These are phyloP conservation scores for Procambarus clarkii DNA, from an alignment of 1,140 invertebrate genomes.

Conservation along the genomic window DNA sequence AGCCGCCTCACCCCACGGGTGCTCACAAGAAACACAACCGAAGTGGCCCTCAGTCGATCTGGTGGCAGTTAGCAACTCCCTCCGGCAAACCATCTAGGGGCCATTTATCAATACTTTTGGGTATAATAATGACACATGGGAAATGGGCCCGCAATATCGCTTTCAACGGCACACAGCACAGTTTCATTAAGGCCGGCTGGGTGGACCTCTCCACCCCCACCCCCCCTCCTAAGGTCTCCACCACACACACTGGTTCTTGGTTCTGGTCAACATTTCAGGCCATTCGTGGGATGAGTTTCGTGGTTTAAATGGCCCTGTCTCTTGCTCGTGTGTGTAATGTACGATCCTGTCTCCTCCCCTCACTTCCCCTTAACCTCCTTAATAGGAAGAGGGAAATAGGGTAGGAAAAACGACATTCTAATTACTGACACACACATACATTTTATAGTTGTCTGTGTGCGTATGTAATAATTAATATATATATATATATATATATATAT, in stretches of 20 bases:
- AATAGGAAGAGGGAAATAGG: neutral
- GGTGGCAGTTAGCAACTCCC: constrained; percentile 21
- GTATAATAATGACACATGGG: constrained; percentile 66
- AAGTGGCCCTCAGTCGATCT: neutral
- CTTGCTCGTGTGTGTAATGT: constrained; percentile 39
- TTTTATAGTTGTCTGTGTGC: no score
- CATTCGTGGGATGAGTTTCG: constrained; percentile 49
- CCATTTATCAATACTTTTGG: constrained; percentile 68
- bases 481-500: neutral
- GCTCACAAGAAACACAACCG: neutral
- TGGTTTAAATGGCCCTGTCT: constrained; percentile 52
- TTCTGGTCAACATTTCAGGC: constrained; percentile 22
- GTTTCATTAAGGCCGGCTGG: constrained; percentile 26
- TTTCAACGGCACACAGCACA: constrained; percentile 42
- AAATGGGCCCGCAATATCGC: constrained; percentile 62
- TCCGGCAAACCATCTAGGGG: constrained; percentile 43
- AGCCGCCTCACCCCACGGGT: no score
- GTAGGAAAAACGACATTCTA: neutral
- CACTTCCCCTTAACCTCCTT: constrained; percentile 28
- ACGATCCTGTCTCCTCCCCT: constrained; percentile 24
- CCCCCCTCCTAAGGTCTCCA: neutral
- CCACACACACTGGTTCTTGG: no score
- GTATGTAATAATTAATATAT: neutral
- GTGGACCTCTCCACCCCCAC: neutral
- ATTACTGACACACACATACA: no score